Base-by-base conservation (phyloP, 2,888 invertebrate species). In the Panzeria rudis region DNA sequence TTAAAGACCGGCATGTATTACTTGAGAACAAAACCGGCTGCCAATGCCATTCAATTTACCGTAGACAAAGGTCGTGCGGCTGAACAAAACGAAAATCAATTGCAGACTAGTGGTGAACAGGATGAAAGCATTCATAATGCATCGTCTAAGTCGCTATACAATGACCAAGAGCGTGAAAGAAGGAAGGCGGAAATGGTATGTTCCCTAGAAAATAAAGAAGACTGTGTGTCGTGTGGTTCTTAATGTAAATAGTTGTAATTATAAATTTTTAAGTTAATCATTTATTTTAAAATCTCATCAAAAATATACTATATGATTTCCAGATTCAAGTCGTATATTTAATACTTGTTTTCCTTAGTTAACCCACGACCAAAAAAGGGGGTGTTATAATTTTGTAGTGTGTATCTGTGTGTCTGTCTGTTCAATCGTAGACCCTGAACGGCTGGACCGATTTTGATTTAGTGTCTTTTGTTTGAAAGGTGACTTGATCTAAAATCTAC, bases 1-100 rank as follows among this genome's bases (percentile, higher is more conserved):
- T 93, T 99, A 80, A 99, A 99, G 93, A 99, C 99, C 1, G 99
- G 99, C 69, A 99, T 99, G 99, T 99, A 99, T 92, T 99, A 99
- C 92, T 93, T 99, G 87, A 95, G 99, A 68, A 99, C 98, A 0
- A 98, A 98, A 91, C 98, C 99, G 7, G 99, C 99, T 0, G 98
- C 97, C 1, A 96, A 97, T 92, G 98, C 99, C 6, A 98, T 99
- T 88, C 98, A 99, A 91, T 99, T 99, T 92, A 99, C 99, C 0
- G 98, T 99, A 0, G 98, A 99, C 92, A 99, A 99, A 91, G 93
- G 94, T 0, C 95, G 94, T 89, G 91, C 96, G 29, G 91, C 91
- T 0, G 20, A 1, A 0, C 72, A 75, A 75, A 83, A 64, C 17
- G 82, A 41, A 8, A 68, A 8, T 15, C 41, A 29, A 41, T 59